phyloP scores from a whole-genome alignment of 2,888 invertebrate species.

The Peribatodes rhomboidaria region DNA sequence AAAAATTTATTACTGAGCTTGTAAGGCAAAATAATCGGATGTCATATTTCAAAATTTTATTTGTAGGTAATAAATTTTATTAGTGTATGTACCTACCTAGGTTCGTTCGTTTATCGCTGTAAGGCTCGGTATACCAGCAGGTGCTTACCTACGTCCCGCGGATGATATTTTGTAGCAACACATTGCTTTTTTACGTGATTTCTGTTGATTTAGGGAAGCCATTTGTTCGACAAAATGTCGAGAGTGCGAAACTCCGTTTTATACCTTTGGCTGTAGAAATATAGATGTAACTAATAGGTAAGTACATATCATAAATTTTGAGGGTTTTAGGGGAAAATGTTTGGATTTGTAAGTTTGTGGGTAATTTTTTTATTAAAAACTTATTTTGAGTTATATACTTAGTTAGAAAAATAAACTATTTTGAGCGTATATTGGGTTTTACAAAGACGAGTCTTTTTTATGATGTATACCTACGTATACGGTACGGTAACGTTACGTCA shows the following conservation, averaged over 20 bases:
- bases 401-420: too few species aligned
- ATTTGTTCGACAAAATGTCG: conserved; percentile 20
- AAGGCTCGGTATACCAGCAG: conserved; percentile 6
- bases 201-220: conserved; percentile 24
- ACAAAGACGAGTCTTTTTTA: too few species aligned
- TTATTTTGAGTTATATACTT: too few species aligned
- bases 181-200: conserved; percentile 28
- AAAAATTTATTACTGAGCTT: neutral
- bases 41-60: conserved; percentile 8
- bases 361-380: neutral
- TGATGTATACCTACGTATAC: too few species aligned
- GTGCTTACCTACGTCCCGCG: conserved; percentile 1
- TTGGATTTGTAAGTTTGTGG: neutral
- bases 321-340: too few species aligned
- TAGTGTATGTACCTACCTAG: too few species aligned
- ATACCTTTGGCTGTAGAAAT: neutral
- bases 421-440: too few species aligned
- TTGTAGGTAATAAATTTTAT: conserved; percentile 22
- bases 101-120: conserved; percentile 6
- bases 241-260: conserved; percentile 17
- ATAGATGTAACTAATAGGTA: too few species aligned
- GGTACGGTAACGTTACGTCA: too few species aligned
- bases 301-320: too few species aligned
- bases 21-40: conserved; percentile 9
- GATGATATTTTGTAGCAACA: conserved; percentile 28